Base-by-base conservation (phyloP, 2,888 invertebrate species). In the Hololepta plana region DNA sequence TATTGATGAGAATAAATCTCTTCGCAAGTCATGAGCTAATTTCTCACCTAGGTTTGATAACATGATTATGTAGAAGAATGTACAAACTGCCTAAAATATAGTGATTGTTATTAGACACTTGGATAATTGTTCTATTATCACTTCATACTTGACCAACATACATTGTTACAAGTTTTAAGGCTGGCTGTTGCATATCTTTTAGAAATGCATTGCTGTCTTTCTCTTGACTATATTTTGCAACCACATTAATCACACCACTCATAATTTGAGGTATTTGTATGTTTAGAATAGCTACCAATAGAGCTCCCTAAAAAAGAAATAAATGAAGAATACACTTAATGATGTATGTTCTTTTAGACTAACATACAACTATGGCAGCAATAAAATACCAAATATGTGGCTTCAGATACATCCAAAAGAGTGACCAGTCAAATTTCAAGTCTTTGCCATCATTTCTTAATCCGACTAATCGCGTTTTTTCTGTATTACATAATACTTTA, bases 21-120 rank as follows among this genome's bases (percentile, higher is more conserved):
- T 70, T 32, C 84, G 74, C 59, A 96, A 67, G 31, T 74, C 66
- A 6, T 68, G 64, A 0, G 91, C 88, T 32, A 93, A 70, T 41
- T 70, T 66, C 55, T 96, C 95, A 0, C 95, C 95, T 23, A 91
- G 70, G 46, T 77, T 71, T 1, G 88, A 75, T 19, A 96, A 54
- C 32, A 84, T 60, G 32, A 79, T 74, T 38, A 96, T 93, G 54
- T 95, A 96, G 26, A 72, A 55, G 47, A 88, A 88, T 24, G 95
- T 93, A 45, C 85, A 77, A 11, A 72, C 52, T 8, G 88, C 79
- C 81, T 85, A 57, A 23, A 63, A 60, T 15, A n/a, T n/a, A n/a
- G n/a, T n/a, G n/a, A n/a, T n/a, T n/a, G n/a, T n/a, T n/a, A n/a
- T n/a, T n/a, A n/a, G n/a, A n/a, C n/a, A n/a, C n/a, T n/a, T n/a